These are phyloP conservation scores for Protobothrops mucrosquamatus DNA, from an alignment of 2,113 vertebrate genomes.

Conservation along the genomic window DNA sequence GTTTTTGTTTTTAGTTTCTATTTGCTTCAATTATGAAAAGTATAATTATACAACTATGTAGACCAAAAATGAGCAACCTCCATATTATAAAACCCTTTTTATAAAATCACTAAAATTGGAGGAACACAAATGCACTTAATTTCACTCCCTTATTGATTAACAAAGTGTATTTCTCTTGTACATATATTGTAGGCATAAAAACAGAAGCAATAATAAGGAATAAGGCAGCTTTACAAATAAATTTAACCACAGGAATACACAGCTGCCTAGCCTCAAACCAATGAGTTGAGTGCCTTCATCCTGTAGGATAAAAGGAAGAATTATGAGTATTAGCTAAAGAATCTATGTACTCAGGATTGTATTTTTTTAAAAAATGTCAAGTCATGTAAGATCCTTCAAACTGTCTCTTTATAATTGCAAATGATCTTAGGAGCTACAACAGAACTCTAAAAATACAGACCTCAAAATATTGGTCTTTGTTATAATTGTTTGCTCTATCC, in stretches of 20 bases:
- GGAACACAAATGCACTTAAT: background rate
- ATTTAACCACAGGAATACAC: background rate
- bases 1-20: background rate
- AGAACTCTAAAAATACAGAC: background rate
- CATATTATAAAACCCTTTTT: background rate
- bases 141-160: background rate
- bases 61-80: background rate
- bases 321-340: background rate
- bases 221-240: background rate
- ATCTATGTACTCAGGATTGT: background rate
- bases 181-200: background rate
- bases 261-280: background rate
- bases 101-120: background rate
- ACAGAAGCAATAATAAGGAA: background rate
- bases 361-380: background rate
- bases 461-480: background rate
- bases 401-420: background rate
- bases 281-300: background rate
- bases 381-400: background rate
- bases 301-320: background rate
- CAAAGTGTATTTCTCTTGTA: background rate
- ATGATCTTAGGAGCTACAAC: background rate
- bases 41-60: background rate
- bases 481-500: background rate
- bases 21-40: background rate